Evolutionary conservation across 2,797 vertebrate genomes (phyloP).

Genomic region (Alosa sapidissima): DNA sequence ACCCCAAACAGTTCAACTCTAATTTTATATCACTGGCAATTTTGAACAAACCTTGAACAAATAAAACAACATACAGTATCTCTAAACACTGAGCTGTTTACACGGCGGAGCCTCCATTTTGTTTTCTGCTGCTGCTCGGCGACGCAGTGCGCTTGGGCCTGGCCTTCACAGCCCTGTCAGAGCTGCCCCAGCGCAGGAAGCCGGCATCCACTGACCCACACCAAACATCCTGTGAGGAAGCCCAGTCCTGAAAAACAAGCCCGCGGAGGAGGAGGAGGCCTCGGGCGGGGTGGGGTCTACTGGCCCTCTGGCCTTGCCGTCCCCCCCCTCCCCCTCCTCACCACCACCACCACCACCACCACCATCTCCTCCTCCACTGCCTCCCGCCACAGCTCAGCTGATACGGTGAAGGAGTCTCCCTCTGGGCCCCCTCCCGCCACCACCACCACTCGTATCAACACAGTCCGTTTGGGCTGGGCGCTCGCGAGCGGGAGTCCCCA

Average conservation of each 20-base stretch:
- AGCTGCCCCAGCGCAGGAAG: conserved; percentile 81
- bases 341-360: background rate
- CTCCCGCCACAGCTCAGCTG: conserved; percentile 35
- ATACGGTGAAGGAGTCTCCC: background rate
- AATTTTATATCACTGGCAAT: background rate
- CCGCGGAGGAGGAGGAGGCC: conserved; percentile 2
- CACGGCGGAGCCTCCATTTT: background rate
- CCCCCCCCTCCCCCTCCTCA: background rate
- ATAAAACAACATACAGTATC: background rate
- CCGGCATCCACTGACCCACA: conserved; percentile 62
- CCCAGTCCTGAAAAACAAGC: conserved; percentile 53
- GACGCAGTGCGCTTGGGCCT: conserved; percentile 57
- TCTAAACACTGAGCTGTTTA: background rate
- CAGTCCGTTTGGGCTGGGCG: background rate
- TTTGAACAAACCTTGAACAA: background rate
- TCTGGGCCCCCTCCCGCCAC: background rate
- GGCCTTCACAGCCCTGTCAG: conserved; percentile 80
- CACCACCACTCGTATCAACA: background rate
- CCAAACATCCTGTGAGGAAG: conserved; percentile 70
- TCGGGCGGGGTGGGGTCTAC: conserved; percentile 3
- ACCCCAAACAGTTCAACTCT: background rate
- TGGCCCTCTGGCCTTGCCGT: conserved; percentile 26
- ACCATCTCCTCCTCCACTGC: conserved; percentile 33
- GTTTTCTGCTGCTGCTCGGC: conserved; percentile 42
- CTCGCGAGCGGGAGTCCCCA: background rate